Percentiles rank a stretch among this genome's conserved stretches.
phyloP scores from a whole-genome alignment of 2,113 vertebrate species.

The Tiliqua scincoides region DNA sequence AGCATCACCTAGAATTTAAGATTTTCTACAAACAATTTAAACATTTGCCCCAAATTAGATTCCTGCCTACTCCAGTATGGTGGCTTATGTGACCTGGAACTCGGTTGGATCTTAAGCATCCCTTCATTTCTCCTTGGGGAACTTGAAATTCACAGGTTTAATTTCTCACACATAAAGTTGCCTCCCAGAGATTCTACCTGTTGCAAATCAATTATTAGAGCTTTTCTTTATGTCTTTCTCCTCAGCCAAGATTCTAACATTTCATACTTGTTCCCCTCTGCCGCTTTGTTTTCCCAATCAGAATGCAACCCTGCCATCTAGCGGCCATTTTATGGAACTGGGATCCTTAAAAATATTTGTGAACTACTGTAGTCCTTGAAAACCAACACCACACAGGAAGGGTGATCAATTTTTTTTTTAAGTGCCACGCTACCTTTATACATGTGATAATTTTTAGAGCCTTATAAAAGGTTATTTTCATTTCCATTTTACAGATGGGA shows the following conservation, averaged over 20 bases:
- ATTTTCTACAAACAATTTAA: no score
- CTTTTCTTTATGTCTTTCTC: neutral
- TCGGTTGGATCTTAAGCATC: neutral
- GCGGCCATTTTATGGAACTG: neutral
- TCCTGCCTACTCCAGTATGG: neutral
- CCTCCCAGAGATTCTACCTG: slow-evolving; percentile 12
- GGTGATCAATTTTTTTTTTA: no score
- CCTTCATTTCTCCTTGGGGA: slow-evolving; percentile 9
- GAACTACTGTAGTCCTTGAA: neutral
- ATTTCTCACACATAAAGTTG: neutral
- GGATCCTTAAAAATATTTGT: rapidly evolving
- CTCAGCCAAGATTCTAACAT: neutral
- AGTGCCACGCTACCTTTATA: neutral
- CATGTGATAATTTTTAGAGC: neutral
- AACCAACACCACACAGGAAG: neutral
- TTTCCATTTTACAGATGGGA: neutral
- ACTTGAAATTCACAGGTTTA: slow-evolving; percentile 16
- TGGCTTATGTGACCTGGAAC: neutral
- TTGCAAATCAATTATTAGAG: slow-evolving; percentile 36
- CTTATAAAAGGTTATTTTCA: neutral
- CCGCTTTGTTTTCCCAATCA: neutral
- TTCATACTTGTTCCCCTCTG: neutral
- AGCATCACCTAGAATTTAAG: no score
- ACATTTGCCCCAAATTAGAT: no score
- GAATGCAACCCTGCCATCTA: neutral